These are phyloP conservation scores for Chorisops tibialis DNA, from an alignment of 2,888 invertebrate genomes.

Conservation along the genomic window DNA sequence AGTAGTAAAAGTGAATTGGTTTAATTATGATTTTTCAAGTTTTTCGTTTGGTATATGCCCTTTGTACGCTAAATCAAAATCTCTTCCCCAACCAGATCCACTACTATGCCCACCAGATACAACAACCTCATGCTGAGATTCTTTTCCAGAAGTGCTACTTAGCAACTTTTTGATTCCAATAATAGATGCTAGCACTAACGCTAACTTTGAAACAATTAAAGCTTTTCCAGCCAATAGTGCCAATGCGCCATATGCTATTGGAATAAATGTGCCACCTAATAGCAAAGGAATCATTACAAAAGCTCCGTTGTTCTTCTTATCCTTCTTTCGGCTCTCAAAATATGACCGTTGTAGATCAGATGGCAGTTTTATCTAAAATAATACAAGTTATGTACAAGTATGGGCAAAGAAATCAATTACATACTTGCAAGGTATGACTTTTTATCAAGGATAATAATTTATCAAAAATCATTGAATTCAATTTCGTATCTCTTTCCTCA, in stretches of 20 bases:
- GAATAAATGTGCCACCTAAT: slow-evolving; percentile 76
- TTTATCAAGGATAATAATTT: slow-evolving; percentile 71
- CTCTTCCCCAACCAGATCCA: slow-evolving; percentile 71
- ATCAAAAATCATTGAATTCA: slow-evolving; percentile 73
- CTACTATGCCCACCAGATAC: slow-evolving; percentile 68
- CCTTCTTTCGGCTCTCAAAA: slow-evolving; percentile 58
- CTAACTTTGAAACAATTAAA: slow-evolving; percentile 78
- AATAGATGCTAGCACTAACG: slow-evolving; percentile 76
- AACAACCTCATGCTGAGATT: slow-evolving; percentile 67
- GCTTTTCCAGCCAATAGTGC: slow-evolving; percentile 83
- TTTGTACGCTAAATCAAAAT: slow-evolving; percentile 62
- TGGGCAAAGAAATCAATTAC: slow-evolving; percentile 4
- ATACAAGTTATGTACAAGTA: background rate
- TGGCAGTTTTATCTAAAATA: slow-evolving; percentile 55
- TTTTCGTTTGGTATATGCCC: slow-evolving; percentile 52
- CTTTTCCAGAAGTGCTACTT: slow-evolving; percentile 61
- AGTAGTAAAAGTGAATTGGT: background rate
- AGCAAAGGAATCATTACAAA: slow-evolving; percentile 74
- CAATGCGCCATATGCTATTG: slow-evolving; percentile 76
- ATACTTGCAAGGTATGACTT: slow-evolving; percentile 74
- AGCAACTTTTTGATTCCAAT: slow-evolving; percentile 81
- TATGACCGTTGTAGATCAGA: slow-evolving; percentile 60
- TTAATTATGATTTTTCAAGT: background rate
- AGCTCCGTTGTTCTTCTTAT: slow-evolving; percentile 64
- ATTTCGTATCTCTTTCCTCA: slow-evolving; percentile 67